Base-by-base conservation (phyloP, 1,140 invertebrate genomes). In the Drosophila trapezifrons region DNA sequence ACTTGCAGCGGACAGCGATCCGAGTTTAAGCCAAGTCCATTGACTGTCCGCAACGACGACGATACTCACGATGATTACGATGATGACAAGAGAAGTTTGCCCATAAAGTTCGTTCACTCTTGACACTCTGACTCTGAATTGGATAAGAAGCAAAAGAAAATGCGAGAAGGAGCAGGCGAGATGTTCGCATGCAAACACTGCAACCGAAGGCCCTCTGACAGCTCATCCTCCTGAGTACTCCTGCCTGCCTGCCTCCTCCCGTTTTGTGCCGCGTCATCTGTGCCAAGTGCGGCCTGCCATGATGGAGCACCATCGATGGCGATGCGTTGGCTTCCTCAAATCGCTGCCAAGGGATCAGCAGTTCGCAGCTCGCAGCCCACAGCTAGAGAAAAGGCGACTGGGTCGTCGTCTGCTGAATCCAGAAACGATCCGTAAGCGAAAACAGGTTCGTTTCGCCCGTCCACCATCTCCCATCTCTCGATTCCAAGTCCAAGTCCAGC, bases 31-130 rank as follows among this genome's bases (percentile, higher is more conserved):
- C 63, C 64, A 58, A 47, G 74, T 76, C 74, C 75, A 78, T 77
- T 69, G 74, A 70, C 75, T 77, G 43, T 38, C 25, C 22, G 29
- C 29, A 8, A 10, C 29, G 29, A 29, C 29, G 29, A 32, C 40
- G 29, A 35, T 32, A 29, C 51, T 64, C 13, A 60, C 63, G 52
- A 76, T 37, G 64, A 76, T 43, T 51, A 60, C 43, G 49, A 77
- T 55, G 74, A 77, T 77, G 74, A 77, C 72, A 69, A 75, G 72
- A 57, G 17, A 59, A 59, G 64, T 76, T 70, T 71, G 65, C 55
- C 52, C 63, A 59, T 17, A 78, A 77, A 59, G 76, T 77, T 78
- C 74, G 66, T 78, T 78, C 74, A 78, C 76, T 64, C 74, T 78
- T 78, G 76, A 78, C 76, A 77, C 64, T 78, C 74, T 59, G 58